Conservation (phyloP, 2,113 vertebrate species). For the Callaeas wilsoni region DNA sequence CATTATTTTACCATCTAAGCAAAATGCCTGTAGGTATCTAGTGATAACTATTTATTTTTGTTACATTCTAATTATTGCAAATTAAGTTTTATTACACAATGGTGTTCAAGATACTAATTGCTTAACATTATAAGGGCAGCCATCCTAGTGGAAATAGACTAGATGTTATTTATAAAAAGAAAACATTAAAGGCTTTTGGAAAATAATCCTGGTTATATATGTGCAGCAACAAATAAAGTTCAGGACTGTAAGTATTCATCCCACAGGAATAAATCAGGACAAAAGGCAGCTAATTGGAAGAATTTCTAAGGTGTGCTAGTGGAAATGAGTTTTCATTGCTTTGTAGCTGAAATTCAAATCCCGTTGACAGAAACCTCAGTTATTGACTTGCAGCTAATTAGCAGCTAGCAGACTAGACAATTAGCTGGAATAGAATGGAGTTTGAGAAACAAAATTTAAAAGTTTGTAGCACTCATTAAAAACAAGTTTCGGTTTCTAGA, state of each 20-base stretch:
- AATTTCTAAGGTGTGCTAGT: background rate
- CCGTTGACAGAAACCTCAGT: background rate
- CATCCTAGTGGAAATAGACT: background rate
- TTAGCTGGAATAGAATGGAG: background rate
- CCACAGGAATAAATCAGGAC: background rate
- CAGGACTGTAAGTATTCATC: background rate
- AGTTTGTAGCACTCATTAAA: background rate
- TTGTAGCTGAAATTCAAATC: background rate
- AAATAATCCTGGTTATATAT: background rate
- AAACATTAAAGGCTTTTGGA: background rate
- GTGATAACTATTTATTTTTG: background rate
- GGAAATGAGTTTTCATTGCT: background rate
- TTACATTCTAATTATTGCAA: background rate
- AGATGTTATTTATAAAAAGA: background rate
- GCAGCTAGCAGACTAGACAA: background rate
- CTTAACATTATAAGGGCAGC: background rate
- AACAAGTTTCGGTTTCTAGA: background rate
- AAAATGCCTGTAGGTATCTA: background rate
- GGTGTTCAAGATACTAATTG: background rate
- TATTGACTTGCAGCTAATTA: background rate
- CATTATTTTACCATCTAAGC: background rate
- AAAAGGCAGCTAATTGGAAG: background rate
- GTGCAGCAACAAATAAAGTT: background rate
- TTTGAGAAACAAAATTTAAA: background rate
- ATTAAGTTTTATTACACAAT: background rate